Evolutionary conservation across 2,888 invertebrate species (phyloP).

Genomic region (Caenorhabditis auriculariae): DNA sequence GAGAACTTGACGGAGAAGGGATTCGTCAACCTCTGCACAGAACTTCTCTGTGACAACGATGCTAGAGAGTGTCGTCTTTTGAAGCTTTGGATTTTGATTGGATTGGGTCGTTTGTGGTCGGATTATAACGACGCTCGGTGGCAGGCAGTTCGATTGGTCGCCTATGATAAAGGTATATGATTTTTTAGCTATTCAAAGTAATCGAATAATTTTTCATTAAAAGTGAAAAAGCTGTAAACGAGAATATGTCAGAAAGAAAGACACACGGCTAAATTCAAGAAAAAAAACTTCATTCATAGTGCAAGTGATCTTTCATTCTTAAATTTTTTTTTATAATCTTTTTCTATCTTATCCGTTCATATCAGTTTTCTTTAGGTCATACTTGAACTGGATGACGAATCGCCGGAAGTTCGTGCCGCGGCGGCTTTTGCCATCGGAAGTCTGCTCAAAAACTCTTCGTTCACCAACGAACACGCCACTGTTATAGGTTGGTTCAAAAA

Average conservation of each 20-base stretch:
- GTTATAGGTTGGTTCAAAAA: slow-evolving; percentile 20
- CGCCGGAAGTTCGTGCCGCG: slow-evolving; percentile 89
- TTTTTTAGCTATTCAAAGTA: too few species aligned
- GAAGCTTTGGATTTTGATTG: slow-evolving; percentile 81
- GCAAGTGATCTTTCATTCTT: too few species aligned
- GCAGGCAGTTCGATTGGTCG: slow-evolving; percentile 91
- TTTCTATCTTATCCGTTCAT: too few species aligned
- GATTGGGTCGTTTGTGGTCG: slow-evolving; percentile 86
- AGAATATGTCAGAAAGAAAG: too few species aligned
- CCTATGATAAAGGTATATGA: slow-evolving; percentile 93
- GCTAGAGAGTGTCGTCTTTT: slow-evolving; percentile 65
- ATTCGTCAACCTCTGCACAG: slow-evolving; percentile 86
- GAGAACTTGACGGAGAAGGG: slow-evolving; percentile 81
- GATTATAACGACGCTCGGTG: slow-evolving; percentile 79
- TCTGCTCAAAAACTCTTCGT: slow-evolving; percentile 56
- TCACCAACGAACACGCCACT: slow-evolving; percentile 61
- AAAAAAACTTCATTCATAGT: neutral
- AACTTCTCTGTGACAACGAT: slow-evolving; percentile 76
- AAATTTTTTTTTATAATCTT: too few species aligned
- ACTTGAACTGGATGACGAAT: slow-evolving; percentile 71
- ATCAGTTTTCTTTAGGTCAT: slow-evolving; percentile 39
- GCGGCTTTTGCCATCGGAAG: slow-evolving; percentile 87
- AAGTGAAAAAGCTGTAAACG: too few species aligned
- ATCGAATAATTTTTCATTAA: too few species aligned
- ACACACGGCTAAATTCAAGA: too few species aligned